Conservation (phyloP, 2,888 invertebrate genomes). For the Melinaea marsaeus region DNA sequence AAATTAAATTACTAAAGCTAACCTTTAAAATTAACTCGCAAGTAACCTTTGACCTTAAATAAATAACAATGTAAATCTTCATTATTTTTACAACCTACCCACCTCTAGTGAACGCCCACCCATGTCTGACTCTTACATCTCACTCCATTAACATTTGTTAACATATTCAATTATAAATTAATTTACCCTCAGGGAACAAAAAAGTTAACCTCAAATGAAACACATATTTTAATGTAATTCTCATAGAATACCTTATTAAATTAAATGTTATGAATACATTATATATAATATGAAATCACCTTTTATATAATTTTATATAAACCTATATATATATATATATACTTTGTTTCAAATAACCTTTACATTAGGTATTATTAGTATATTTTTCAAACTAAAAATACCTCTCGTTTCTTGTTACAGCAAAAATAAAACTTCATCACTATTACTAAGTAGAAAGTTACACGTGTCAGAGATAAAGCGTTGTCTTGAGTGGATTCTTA, state of each 20-base stretch:
- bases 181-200: background rate
- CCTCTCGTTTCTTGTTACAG: too few relatives aligned
- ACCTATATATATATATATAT: too few relatives aligned
- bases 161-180: background rate
- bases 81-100: constrained; percentile 3
- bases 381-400: too few relatives aligned
- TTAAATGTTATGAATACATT: too few relatives aligned
- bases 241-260: too few relatives aligned
- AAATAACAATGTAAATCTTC: background rate
- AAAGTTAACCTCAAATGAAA: background rate
- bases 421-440: background rate
- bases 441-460: background rate
- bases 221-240: background rate
- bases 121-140: background rate
- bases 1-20: background rate
- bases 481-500: background rate
- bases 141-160: constrained; percentile 1
- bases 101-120: background rate
- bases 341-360: too few relatives aligned
- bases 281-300: too few relatives aligned
- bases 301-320: too few relatives aligned
- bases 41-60: constrained; percentile 1
- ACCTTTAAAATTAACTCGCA: background rate
- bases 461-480: background rate
- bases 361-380: too few relatives aligned